Conservation (phyloP, 2,888 invertebrate genomes). For the Timema cristinae region DNA sequence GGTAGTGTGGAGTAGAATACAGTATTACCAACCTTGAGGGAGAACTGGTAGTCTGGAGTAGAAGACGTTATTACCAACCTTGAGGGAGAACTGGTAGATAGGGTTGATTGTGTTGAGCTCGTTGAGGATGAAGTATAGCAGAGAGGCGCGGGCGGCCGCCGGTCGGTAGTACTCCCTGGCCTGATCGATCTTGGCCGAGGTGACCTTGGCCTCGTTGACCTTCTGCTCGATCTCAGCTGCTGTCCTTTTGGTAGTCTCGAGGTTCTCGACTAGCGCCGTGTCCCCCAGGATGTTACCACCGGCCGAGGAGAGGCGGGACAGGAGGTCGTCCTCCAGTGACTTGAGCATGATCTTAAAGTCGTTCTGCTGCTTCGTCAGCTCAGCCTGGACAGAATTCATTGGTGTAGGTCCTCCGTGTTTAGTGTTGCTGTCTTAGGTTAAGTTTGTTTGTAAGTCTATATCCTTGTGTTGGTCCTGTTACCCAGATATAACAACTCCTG, state of each 20-base stretch:
- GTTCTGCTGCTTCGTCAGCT: slow-evolving; percentile 93
- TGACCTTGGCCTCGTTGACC: slow-evolving; percentile 88
- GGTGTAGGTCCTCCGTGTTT: too few relatives aligned
- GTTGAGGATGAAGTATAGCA: slow-evolving; percentile 92
- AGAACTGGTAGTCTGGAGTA: too few relatives aligned
- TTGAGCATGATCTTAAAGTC: slow-evolving; percentile 95
- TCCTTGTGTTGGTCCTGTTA: too few relatives aligned
- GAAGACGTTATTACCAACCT: slow-evolving; percentile 52
- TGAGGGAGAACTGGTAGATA: slow-evolving; percentile 94
- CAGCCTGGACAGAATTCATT: slow-evolving; percentile 54
- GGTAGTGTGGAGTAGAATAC: too few relatives aligned
- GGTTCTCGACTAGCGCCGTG: slow-evolving; percentile 90
- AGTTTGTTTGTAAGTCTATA: too few relatives aligned
- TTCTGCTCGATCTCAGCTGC: slow-evolving; percentile 93
- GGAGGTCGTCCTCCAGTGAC: slow-evolving; percentile 84
- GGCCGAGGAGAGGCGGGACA: slow-evolving; percentile 69
- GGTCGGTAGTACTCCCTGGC: slow-evolving; percentile 86
- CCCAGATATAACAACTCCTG: too few relatives aligned
- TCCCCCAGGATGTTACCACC: slow-evolving; percentile 92
- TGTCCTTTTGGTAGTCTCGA: slow-evolving; percentile 93
- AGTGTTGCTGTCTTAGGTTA: too few relatives aligned
- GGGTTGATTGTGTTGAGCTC: slow-evolving; percentile 95
- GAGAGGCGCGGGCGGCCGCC: slow-evolving; percentile 87
- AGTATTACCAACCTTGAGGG: too few relatives aligned
- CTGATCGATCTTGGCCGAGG: slow-evolving; percentile 87